Conservation (phyloP, 2,113 vertebrate species). For the Muntiacus reevesi region DNA sequence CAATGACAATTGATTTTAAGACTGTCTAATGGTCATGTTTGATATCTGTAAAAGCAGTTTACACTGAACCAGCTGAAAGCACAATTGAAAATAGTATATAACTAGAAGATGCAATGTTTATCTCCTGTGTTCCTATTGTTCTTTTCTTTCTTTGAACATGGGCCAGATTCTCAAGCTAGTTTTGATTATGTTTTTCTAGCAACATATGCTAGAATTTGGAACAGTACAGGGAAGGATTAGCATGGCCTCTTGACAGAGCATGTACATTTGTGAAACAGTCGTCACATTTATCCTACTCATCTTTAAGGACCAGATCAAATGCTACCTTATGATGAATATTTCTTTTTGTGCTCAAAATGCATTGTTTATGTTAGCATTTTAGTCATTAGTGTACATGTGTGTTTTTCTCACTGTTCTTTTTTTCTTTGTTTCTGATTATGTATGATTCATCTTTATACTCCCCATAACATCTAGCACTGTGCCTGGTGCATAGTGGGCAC, state of each 20-base stretch:
- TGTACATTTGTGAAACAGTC: background rate
- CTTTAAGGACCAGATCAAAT: background rate
- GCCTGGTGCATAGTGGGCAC: background rate
- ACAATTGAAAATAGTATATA: background rate
- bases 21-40: background rate
- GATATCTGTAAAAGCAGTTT: background rate
- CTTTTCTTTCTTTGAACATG: background rate
- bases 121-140: background rate
- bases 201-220: background rate
- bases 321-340: background rate
- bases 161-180: background rate
- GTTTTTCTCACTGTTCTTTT: background rate
- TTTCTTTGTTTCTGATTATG: background rate
- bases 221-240: background rate
- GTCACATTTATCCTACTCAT: background rate
- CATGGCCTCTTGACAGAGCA: background rate
- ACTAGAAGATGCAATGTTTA: background rate
- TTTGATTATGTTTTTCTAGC: background rate
- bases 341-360: background rate
- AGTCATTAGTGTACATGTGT: background rate
- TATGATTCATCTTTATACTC: background rate
- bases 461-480: background rate
- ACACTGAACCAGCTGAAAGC: background rate
- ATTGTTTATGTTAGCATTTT: background rate
- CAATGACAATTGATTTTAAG: background rate